Evolutionary conservation across 2,797 vertebrate species (phyloP).

Genomic region (Bradypus variegatus): DNA sequence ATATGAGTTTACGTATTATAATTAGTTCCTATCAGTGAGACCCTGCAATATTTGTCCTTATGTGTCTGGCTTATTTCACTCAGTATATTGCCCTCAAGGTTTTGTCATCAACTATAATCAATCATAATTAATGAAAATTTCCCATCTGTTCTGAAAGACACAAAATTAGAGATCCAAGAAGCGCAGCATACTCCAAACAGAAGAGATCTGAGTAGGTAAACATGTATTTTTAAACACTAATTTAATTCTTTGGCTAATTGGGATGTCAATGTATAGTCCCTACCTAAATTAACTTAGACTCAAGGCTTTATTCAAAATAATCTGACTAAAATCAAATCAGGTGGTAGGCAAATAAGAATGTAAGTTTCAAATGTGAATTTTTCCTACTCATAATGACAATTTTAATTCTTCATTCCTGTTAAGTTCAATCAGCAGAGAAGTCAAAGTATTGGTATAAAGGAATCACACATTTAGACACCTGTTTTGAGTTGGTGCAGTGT

Average conservation of each 20-base stretch:
- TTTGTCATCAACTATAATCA: no score
- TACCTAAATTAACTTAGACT: background rate
- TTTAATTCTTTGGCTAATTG: constrained; percentile 18
- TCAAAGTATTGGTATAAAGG: background rate
- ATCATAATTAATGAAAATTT: no score
- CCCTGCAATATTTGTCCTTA: no score
- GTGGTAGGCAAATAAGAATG: background rate
- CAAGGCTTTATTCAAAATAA: background rate
- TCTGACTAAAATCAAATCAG: constrained; percentile 22
- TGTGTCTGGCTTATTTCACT: no score
- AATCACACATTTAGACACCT: background rate
- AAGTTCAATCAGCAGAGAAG: constrained; percentile 6
- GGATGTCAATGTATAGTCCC: background rate
- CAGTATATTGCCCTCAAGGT: no score
- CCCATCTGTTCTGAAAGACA: no score
- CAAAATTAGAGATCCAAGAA: no score
- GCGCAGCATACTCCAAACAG: no score
- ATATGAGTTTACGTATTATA: no score
- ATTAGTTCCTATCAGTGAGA: no score
- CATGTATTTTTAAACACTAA: constrained; percentile 17
- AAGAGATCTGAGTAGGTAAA: constrained; percentile 97
- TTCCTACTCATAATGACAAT: background rate
- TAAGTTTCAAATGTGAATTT: background rate
- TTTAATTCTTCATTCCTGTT: background rate
- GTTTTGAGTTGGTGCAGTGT: background rate